Evolutionary conservation across 2,888 invertebrate species (phyloP).

Genomic region (Plutella xylostella): DNA sequence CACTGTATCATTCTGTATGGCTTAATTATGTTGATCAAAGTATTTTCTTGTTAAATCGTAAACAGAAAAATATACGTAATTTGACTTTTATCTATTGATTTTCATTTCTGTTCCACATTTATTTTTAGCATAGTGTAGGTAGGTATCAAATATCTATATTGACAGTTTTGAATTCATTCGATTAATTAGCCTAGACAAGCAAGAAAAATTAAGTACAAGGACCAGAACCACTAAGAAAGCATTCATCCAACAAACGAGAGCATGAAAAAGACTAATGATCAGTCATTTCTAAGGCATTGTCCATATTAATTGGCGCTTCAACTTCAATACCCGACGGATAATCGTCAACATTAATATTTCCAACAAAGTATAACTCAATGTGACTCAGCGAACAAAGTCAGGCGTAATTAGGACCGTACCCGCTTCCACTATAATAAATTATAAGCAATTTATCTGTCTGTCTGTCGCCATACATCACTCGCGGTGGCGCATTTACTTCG

Average conservation of each 20-base stretch:
- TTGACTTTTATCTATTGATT: conserved; percentile 53
- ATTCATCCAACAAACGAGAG: not conserved
- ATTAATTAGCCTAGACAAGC: no score
- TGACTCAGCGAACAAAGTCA: conserved; percentile 37
- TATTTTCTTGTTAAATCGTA: conserved; percentile 55
- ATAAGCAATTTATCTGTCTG: conserved; percentile 66
- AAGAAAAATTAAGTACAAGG: no score
- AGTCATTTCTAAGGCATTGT: conserved; percentile 2
- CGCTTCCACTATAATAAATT: conserved; percentile 61
- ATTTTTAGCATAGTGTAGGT: no score
- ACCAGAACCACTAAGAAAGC: no score
- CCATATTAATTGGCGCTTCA: conserved; percentile 1
- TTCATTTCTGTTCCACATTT: no score
- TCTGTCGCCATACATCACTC: conserved; percentile 62
- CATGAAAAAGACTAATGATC: not conserved
- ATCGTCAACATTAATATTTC: conserved; percentile 8
- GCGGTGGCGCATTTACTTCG: conserved; percentile 41
- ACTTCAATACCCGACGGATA: conserved; percentile 7
- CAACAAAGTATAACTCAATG: conserved; percentile 24
- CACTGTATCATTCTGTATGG: no score
- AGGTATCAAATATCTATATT: no score
- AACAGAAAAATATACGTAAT: conserved; percentile 67
- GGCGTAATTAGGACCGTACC: conserved; percentile 48
- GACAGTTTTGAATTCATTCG: no score
- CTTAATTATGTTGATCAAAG: conserved; percentile 50